Conservation (phyloP, 2,113 vertebrate species). For the Micronycteris hirsuta region DNA sequence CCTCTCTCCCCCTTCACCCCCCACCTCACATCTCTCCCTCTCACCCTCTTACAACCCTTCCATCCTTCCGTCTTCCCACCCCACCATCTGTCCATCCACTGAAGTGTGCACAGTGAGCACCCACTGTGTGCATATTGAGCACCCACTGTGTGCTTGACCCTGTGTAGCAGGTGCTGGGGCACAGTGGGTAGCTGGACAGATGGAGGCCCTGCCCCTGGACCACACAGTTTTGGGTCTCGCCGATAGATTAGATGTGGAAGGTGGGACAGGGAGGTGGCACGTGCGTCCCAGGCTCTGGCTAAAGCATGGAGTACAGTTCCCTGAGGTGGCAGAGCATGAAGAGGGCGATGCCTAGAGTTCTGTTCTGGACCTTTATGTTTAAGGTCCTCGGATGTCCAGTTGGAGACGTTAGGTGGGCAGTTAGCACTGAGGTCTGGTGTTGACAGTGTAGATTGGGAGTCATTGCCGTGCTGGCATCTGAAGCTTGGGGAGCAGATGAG, state of each 20-base stretch:
- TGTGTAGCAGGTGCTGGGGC: background rate
- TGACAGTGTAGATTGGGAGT: too few relatives aligned
- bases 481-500: background rate
- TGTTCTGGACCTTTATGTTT: background rate
- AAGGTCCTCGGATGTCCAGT: background rate
- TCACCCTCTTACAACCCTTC: background rate
- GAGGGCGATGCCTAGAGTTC: background rate
- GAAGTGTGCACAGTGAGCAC: background rate
- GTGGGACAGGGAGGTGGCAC: background rate
- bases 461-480: background rate
- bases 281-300: background rate
- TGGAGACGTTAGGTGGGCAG: background rate
- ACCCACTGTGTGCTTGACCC: background rate
- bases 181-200: background rate
- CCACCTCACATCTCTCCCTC: accelerated
- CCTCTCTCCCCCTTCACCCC: too few relatives aligned
- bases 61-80: background rate
- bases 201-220: background rate
- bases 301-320: background rate
- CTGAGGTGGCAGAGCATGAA: too few relatives aligned
- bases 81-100: background rate
- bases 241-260: background rate
- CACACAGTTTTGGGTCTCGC: background rate
- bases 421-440: background rate
- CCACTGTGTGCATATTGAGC: background rate